Base-by-base conservation (phyloP, 2,888 invertebrate species). In the Ennomos fuscantarius region DNA sequence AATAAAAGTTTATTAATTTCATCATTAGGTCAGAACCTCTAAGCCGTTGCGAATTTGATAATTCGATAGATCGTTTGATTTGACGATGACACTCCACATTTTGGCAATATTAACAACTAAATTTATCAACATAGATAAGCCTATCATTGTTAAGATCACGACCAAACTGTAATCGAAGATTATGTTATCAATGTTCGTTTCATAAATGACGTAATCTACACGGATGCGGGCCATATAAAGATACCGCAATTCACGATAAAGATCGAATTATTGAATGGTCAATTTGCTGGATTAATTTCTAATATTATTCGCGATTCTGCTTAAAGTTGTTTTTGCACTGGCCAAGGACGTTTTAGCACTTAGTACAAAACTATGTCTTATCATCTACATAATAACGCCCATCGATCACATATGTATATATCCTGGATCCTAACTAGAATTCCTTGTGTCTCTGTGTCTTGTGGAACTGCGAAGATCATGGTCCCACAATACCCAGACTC, bases 341-440 rank as follows among this genome's bases (percentile, higher is more conserved):
- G 24, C 2, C 24, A 24, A 24, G 5, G 24, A 24, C 24, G 24
- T 24, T 24, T 24, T 24, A 24, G 24, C 6, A 24, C 3, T 6
- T 0, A 24, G 24, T 6, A 1, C 6, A 24, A 24, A 24, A 24
- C 6, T 2, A 24, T 3, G 24, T 24, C 24, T 24, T 24, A 24
- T 24, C 1, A 24, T 24, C 24, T 24, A 24, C 24, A n/a, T 37
- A 46, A n/a, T 36, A 46, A 13, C 13, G 5, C 6, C 0, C 9
- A 12, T 12, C 12, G 9, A 15, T 41, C 34, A 42, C 13, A 37
- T 36, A 15, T 15, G 3, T 41, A 36, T 41, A 37, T 50, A 42
- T 49, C 52, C 46, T 36, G 60, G 63, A 62, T 55, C 62, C 68
- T n/a, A n/a, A n/a, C n/a, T n/a, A n/a, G n/a, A n/a, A n/a, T n/a